Evolutionary conservation across 2,113 vertebrate species (phyloP).

Genomic region (Anhinga rufa): DNA sequence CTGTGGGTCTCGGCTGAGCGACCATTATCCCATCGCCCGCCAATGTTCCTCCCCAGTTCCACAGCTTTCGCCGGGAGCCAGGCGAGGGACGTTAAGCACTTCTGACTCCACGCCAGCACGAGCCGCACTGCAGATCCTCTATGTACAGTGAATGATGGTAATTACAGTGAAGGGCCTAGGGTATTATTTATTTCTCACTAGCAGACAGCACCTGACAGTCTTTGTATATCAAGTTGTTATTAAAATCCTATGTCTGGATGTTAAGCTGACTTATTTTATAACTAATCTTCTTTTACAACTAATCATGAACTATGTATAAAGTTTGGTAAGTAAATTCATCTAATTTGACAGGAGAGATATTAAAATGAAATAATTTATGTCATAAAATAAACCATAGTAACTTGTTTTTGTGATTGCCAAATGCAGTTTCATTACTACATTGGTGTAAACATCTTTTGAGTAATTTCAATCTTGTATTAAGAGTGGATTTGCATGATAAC

Average conservation of each 20-base stretch:
- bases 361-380: slow-evolving; percentile 68
- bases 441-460: slow-evolving; percentile 54
- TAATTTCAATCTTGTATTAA: slow-evolving; percentile 40
- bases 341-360: slow-evolving; percentile 66
- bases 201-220: slow-evolving; percentile 56
- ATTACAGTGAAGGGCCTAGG: slow-evolving; percentile 54
- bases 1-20: not conserved
- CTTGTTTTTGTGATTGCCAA: slow-evolving; percentile 56
- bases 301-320: slow-evolving; percentile 64
- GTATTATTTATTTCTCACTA: slow-evolving; percentile 64
- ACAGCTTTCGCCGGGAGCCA: not conserved
- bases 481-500: slow-evolving; percentile 46
- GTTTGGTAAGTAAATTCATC: slow-evolving; percentile 68
- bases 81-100: not conserved
- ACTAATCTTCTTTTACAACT: slow-evolving; percentile 68
- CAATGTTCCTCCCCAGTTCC: not conserved
- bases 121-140: not conserved
- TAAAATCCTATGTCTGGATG: slow-evolving; percentile 62
- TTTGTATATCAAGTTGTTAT: slow-evolving; percentile 69
- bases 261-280: slow-evolving; percentile 67
- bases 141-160: slow-evolving; percentile 38
- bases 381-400: slow-evolving; percentile 50
- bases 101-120: not conserved
- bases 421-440: slow-evolving; percentile 45
- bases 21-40: not conserved